Evolutionary conservation across 2,888 invertebrate species (phyloP), one percentile per base, ranked within the genome.

Genomic region (Blomia tropicalis): DNA sequence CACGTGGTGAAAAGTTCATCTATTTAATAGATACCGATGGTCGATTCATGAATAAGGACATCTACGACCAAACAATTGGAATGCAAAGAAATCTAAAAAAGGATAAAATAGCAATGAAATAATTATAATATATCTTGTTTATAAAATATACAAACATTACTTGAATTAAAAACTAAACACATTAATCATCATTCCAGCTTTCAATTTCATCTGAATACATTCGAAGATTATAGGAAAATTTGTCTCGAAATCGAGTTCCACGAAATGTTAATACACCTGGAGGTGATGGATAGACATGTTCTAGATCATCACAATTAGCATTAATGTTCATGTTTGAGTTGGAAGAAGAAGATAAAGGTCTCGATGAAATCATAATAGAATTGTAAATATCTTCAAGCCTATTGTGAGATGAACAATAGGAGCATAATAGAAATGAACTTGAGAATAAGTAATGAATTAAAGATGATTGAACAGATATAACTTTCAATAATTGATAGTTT

Each of bases 121-220:
- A 19, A 44, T 7, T 44, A 11, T 44, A 5, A 44, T 44, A 11
- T 44, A 44, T 44, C n/a, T 44, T 44, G 4, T 14, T 44, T 44
- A 4, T 7, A 47, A 47, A 19, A 47, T 19, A 47, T 19, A 19
- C 47, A n/a, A n/a, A n/a, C n/a, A n/a, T n/a, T n/a, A n/a, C n/a
- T n/a, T n/a, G n/a, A n/a, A n/a, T n/a, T n/a, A n/a, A n/a, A n/a
- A n/a, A n/a, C 17, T 36, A 17, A 17, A 7, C 36, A 17, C 36
- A 36, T 36, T 17, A 36, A 36, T 11, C 36, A 36, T 7, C 36
- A 36, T 36, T 44, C 68, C 68, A 68, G 30, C 65, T 67, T 51
- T 66, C 63, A 11, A 69, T 68, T 66, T 69, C 69, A 19, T 69
- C 69, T 32, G 62, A 66, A 63, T 69, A 69, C 69, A 69, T 69